Evolutionary conservation across 1,140 invertebrate species (phyloP).

Genomic region (Euborellia annulipes): DNA sequence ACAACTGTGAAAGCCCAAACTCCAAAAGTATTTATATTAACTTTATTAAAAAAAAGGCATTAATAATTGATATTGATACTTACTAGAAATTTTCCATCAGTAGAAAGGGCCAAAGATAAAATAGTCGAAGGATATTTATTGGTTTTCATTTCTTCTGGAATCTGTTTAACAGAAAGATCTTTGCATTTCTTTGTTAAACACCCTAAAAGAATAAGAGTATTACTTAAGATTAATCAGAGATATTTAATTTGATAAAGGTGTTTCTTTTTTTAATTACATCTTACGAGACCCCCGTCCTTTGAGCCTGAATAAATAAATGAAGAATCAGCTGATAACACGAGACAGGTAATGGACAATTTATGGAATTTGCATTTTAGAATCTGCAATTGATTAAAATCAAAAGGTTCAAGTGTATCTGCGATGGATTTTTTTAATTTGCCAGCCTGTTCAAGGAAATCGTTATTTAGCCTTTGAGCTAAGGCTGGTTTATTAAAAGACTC

Average conservation of each 20-base stretch:
- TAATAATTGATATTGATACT: conserved; percentile 16
- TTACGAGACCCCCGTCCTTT: conserved; percentile 75
- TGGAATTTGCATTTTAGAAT: conserved; percentile 55
- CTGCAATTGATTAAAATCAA: conserved; percentile 29
- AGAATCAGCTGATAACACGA: conserved; percentile 60
- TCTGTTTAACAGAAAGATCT: conserved; percentile 3
- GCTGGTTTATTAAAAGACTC: conserved; percentile 49
- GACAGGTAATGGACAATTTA: conserved; percentile 60
- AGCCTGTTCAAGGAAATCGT: conserved; percentile 71
- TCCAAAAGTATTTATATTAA: no score
- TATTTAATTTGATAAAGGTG: no score
- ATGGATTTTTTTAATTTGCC: conserved; percentile 58
- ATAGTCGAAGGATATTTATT: conserved; percentile 39
- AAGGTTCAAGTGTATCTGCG: conserved; percentile 44
- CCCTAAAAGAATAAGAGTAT: no score
- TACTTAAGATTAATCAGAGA: no score
- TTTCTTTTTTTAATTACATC: conserved; percentile 60
- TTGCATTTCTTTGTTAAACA: conserved; percentile 14
- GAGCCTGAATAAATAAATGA: conserved; percentile 65
- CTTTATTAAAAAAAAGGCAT: background rate
- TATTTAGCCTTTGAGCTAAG: conserved; percentile 53
- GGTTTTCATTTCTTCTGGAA: no score
- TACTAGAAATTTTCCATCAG: conserved; percentile 71
- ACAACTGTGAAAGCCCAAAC: no score
- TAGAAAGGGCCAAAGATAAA: conserved; percentile 58